These are phyloP conservation scores for Rachycentron canadum DNA, from an alignment of 2,797 vertebrate genomes.

Conservation along the genomic window DNA sequence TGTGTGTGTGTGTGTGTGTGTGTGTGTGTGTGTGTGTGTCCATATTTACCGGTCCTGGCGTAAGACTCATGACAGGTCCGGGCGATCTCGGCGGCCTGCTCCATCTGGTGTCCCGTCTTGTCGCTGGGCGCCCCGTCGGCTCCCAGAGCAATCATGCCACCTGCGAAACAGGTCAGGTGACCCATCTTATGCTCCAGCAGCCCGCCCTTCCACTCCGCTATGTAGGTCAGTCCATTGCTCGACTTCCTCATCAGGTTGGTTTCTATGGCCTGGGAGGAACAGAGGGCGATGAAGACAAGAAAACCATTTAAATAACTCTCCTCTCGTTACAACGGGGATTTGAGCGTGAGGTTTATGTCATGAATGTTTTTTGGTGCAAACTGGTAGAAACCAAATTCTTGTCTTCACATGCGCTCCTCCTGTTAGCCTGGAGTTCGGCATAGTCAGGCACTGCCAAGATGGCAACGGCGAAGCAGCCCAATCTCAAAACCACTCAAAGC, in stretches of 20 bases:
- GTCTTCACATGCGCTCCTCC: no score
- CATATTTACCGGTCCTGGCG: constrained; percentile 88
- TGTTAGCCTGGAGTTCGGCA: no score
- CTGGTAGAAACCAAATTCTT: no score
- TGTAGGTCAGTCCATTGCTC: constrained; percentile 92
- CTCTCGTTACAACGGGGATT: no score
- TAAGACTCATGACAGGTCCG: constrained; percentile 97
- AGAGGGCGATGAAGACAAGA: accelerated
- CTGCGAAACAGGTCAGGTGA: constrained; percentile 97
- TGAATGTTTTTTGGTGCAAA: no score
- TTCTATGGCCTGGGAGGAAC: constrained; percentile 90
- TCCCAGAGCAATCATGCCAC: constrained; percentile 97
- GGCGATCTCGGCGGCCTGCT: constrained; percentile 95
- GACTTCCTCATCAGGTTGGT: constrained; percentile 96
- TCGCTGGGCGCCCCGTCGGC: constrained; percentile 91
- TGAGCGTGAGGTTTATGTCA: no score
- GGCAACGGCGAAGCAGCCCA: no score
- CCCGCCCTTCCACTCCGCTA: constrained; percentile 98
- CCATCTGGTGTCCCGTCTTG: constrained; percentile 93
- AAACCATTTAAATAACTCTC: not conserved
- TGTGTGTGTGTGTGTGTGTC: not conserved
- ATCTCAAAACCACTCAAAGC: no score
- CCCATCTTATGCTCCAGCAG: constrained; percentile 99
- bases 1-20: not conserved
- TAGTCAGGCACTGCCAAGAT: no score